Conservation (phyloP, 2,888 invertebrate species). For the Coleophora deauratella region DNA sequence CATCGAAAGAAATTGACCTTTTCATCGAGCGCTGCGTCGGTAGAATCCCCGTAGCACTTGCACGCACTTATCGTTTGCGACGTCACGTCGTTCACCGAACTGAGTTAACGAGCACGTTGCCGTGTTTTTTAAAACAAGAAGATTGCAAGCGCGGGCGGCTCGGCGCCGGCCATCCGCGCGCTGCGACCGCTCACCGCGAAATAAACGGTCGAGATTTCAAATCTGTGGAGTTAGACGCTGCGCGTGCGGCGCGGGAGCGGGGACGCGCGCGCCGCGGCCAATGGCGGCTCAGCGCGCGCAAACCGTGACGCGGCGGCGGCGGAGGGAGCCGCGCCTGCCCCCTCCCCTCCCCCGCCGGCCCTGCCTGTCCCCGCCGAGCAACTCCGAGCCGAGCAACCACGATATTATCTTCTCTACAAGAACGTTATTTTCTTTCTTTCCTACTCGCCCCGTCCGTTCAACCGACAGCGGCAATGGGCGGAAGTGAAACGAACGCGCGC, state of each 20-base stretch:
- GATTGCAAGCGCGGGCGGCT: constrained; percentile 29
- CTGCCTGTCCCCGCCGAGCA: no score
- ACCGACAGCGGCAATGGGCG: constrained; percentile 56
- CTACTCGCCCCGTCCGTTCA: constrained; percentile 56
- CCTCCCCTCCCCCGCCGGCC: constrained; percentile 10
- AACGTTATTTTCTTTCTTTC: constrained; percentile 70
- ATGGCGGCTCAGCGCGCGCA: constrained; percentile 49
- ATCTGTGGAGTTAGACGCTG: constrained; percentile 69
- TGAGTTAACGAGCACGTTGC: constrained; percentile 60
- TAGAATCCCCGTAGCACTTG: constrained; percentile 43
- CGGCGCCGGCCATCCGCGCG: constrained; percentile 39
- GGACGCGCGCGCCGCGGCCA: constrained; percentile 36
- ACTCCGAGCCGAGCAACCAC: constrained; percentile 16
- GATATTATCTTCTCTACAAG: constrained; percentile 66
- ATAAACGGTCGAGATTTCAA: constrained; percentile 75
- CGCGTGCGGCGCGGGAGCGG: constrained; percentile 51
- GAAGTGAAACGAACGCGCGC: constrained; percentile 69
- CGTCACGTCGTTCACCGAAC: constrained; percentile 64
- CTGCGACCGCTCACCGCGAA: constrained; percentile 58
- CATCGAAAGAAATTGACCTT: constrained; percentile 78
- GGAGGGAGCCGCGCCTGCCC: constrained; percentile 19
- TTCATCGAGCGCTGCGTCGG: constrained; percentile 26
- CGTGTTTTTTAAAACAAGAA: constrained; percentile 45
- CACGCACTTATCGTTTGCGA: constrained; percentile 64
- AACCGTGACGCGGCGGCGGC: constrained; percentile 41